Percentiles rank a stretch among this genome's conserved stretches.
Conservation (phyloP, 1,140 invertebrate genomes). For the Hestina assimilis region DNA sequence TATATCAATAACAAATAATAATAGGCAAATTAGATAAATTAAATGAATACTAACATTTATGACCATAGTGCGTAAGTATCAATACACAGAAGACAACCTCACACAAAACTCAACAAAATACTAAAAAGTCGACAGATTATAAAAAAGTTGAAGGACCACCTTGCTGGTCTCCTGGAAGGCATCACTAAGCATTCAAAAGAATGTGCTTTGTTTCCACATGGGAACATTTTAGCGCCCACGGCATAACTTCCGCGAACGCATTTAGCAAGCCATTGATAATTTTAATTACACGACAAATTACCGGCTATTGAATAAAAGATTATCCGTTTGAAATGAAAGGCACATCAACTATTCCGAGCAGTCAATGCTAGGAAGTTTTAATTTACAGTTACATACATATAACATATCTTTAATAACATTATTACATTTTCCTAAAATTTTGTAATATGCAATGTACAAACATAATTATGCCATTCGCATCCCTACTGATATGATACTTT, state of each 20-base stretch:
- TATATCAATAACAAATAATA: not conserved
- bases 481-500: no score
- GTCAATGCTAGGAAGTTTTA: slow-evolving; percentile 1
- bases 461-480: no score
- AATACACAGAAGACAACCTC: slow-evolving; percentile 37
- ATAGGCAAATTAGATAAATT: not conserved
- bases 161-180: slow-evolving; percentile 46
- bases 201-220: slow-evolving; percentile 34
- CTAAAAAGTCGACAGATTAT: slow-evolving; percentile 30
- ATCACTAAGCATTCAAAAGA: slow-evolving; percentile 59
- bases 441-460: no score
- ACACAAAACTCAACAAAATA: slow-evolving; percentile 39
- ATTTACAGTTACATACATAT: not conserved
- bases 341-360: not conserved
- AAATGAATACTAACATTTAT: not conserved
- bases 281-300: slow-evolving; percentile 21
- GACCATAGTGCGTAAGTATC: slow-evolving; percentile 1
- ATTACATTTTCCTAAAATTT: no score
- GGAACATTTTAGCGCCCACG: slow-evolving; percentile 24
- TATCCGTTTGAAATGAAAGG: slow-evolving; percentile 1
- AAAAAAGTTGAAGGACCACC: slow-evolving; percentile 40
- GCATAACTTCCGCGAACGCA: slow-evolving; percentile 19
- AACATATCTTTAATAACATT: no score
- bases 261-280: slow-evolving; percentile 28
- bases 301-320: slow-evolving; percentile 2